Evolutionary conservation across 2,113 vertebrate species (phyloP).

Genomic region (Alaudala cheleensis): DNA sequence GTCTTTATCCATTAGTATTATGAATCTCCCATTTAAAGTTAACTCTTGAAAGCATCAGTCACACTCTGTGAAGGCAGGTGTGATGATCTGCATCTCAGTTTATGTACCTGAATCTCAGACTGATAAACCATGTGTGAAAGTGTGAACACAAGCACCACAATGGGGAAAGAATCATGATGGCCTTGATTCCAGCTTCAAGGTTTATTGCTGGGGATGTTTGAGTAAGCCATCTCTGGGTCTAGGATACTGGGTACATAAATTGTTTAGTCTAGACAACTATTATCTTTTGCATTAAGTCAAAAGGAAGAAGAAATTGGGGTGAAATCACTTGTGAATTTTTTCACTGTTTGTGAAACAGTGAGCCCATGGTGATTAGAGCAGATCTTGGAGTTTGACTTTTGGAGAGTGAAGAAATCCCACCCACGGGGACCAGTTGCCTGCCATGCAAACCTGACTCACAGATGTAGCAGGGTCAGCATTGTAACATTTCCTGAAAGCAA

Average conservation of each 20-base stretch:
- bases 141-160: background rate
- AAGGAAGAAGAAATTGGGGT: background rate
- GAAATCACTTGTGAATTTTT: background rate
- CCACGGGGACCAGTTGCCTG: background rate
- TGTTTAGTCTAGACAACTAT: background rate
- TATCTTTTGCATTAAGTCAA: background rate
- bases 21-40: background rate
- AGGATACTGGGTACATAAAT: background rate
- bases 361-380: background rate
- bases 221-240: background rate
- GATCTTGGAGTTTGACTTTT: background rate
- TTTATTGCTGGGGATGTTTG: background rate
- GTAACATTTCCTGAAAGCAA: constrained; percentile 18
- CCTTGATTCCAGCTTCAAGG: background rate
- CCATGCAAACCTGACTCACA: background rate
- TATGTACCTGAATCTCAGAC: background rate
- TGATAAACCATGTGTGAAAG: background rate
- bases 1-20: background rate
- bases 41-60: background rate
- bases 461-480: background rate
- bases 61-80: background rate
- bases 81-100: background rate
- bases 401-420: background rate
- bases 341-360: background rate
- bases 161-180: background rate